These are phyloP conservation scores for Candoia aspera DNA, from an alignment of 2,113 vertebrate species.

Conservation along the genomic window DNA sequence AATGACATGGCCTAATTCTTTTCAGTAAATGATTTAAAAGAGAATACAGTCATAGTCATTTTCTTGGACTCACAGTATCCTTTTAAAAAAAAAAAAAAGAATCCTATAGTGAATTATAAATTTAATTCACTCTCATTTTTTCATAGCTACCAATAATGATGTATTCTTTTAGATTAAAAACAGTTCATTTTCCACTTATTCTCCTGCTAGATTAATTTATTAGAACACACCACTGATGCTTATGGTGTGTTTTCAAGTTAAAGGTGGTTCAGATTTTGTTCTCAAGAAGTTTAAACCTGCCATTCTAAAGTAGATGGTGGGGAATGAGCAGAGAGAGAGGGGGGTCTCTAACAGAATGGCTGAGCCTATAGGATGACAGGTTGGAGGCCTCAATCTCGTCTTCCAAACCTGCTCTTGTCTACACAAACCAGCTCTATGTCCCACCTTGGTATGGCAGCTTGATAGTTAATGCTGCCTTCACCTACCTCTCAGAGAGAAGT, in stretches of 20 bases:
- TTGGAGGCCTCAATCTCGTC: not conserved
- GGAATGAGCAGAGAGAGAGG: not conserved
- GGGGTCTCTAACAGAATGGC: not conserved
- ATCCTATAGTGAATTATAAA: not conserved
- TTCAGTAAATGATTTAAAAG: conserved; percentile 1
- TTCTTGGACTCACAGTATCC: too few species aligned
- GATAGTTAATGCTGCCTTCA: not conserved
- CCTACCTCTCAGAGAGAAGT: not conserved
- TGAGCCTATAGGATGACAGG: not conserved
- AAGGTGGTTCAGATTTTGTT: not conserved
- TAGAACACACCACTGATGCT: not conserved
- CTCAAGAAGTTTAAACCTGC: not conserved
- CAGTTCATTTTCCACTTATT: not conserved
- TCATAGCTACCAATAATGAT: not conserved
- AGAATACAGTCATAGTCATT: not conserved
- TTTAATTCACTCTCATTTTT: not conserved
- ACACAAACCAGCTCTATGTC: not conserved
- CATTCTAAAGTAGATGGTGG: not conserved
- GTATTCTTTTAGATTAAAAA: not conserved
- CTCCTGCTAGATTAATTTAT: not conserved
- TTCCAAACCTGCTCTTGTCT: not conserved
- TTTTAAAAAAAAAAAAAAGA: too few species aligned
- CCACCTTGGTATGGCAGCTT: not conserved
- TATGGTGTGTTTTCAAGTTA: not conserved
- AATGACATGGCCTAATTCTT: not conserved